Evolutionary conservation across 2,113 vertebrate species (phyloP).

Genomic region (Machaerirhynchus nigripectus): DNA sequence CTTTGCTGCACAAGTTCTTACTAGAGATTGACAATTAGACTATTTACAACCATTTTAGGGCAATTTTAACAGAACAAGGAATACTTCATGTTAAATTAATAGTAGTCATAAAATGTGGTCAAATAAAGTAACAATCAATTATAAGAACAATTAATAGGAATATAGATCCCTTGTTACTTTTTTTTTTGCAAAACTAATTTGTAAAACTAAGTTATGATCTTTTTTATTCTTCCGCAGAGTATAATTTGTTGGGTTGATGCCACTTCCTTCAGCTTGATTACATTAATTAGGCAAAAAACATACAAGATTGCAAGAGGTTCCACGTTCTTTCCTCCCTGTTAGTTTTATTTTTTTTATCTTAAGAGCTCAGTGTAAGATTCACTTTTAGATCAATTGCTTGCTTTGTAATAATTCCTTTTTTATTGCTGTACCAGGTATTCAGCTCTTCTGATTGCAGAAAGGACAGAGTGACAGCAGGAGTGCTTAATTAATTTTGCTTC

Average conservation of each 20-base stretch:
- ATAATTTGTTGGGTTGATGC: constrained; percentile 37
- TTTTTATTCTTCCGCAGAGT: not conserved
- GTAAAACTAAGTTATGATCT: not conserved
- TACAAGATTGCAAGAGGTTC: not conserved
- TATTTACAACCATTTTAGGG: not conserved
- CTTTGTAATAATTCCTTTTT: constrained; percentile 15
- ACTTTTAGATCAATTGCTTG: not conserved
- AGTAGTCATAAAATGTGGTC: not conserved
- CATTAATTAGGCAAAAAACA: constrained; percentile 52
- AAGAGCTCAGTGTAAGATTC: not conserved
- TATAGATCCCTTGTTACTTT: not conserved
- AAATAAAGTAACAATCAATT: not conserved
- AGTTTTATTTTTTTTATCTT: not conserved
- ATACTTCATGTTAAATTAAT: not conserved
- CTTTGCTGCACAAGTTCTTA: not conserved
- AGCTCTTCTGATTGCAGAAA: constrained; percentile 37
- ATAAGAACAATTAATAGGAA: not conserved
- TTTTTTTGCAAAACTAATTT: not conserved
- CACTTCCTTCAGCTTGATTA: constrained; percentile 47
- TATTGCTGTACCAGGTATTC: not conserved
- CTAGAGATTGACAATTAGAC: not conserved
- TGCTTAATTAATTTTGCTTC: constrained; percentile 63
- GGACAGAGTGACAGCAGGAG: constrained; percentile 42
- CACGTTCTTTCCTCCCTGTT: not conserved
- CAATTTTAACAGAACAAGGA: not conserved